These are phyloP conservation scores for Herpailurus yagouaroundi DNA, from an alignment of 2,113 vertebrate species.

Conservation along the genomic window DNA sequence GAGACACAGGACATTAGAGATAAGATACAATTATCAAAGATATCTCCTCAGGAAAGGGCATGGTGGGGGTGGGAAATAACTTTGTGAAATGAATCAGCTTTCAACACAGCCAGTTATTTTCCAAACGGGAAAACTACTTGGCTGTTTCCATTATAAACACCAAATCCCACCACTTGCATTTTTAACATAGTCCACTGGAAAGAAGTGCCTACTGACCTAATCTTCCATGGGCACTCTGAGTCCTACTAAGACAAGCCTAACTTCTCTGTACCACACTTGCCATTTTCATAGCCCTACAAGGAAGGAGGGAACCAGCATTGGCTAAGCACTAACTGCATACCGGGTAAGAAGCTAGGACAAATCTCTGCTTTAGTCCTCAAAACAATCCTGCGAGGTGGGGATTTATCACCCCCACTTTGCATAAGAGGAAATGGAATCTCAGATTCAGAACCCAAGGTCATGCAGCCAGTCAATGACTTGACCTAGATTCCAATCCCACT, in stretches of 20 bases:
- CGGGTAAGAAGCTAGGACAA: neutral
- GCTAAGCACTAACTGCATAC: neutral
- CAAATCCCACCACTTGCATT: slow-evolving; percentile 20
- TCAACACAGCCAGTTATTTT: slow-evolving; percentile 64
- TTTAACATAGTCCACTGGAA: neutral
- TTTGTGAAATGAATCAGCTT: slow-evolving; percentile 46
- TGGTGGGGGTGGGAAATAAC: neutral
- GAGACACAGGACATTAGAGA: neutral
- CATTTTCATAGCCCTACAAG: neutral
- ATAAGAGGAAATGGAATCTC: neutral
- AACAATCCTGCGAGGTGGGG: neutral
- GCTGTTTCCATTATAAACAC: slow-evolving; percentile 43
- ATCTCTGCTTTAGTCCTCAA: neutral
- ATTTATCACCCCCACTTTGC: neutral
- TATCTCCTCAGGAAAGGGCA: neutral
- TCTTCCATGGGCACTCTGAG: neutral
- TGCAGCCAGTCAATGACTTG: neutral
- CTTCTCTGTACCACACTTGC: neutral
- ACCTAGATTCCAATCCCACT: neutral
- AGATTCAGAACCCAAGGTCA: neutral
- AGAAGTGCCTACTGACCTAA: neutral
- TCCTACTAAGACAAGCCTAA: neutral
- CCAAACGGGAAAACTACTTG: slow-evolving; percentile 63
- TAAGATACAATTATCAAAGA: slow-evolving; percentile 23
- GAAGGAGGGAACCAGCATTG: neutral